A percentile compares a stretch with the other conserved stretches of the same genome.
Conservation (phyloP, 2,888 invertebrate genomes). For the Trichogramma dendrolimi region DNA sequence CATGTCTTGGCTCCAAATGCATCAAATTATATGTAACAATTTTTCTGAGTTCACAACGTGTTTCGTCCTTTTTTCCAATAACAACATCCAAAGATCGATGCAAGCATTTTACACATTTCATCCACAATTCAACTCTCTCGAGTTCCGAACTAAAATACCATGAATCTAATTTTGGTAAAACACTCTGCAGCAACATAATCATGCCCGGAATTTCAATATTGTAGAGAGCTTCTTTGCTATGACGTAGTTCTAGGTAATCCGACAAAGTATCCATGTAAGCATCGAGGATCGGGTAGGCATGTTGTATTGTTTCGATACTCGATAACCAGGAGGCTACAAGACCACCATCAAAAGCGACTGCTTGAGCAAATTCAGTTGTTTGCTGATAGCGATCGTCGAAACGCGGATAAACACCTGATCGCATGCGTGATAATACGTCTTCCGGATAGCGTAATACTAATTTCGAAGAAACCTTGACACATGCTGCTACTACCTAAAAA, state of each 20-base stretch:
- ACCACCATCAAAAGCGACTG: conserved; percentile 49
- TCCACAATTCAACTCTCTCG: conserved; percentile 46
- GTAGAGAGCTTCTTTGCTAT: conserved; percentile 47
- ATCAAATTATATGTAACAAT: conserved; percentile 49
- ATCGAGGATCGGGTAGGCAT: conserved; percentile 46
- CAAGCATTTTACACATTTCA: conserved; percentile 48
- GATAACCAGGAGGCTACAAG: conserved; percentile 49
- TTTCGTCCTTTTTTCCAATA: conserved; percentile 42
- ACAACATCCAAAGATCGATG: conserved; percentile 44
- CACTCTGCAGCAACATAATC: conserved; percentile 48
- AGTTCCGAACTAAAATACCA: conserved; percentile 49
- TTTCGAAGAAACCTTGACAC: conserved; percentile 45
- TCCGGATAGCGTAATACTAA: conserved; percentile 47
- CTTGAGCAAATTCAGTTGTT: conserved; percentile 45
- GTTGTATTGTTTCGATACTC: conserved; percentile 48
- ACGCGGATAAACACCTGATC: conserved; percentile 46
- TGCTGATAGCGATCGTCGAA: conserved; percentile 48
- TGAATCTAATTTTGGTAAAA: conserved; percentile 48
- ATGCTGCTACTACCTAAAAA: conserved; percentile 39
- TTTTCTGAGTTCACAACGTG: conserved; percentile 44
- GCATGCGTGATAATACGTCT: conserved; percentile 47
- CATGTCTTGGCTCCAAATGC: conserved; percentile 48
- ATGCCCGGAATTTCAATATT: conserved; percentile 49
- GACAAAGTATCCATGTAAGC: conserved; percentile 48
- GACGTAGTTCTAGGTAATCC: conserved; percentile 43